phyloP scores from a whole-genome alignment of 2,113 vertebrate genomes.

The Gnathonemus longibarbis region DNA sequence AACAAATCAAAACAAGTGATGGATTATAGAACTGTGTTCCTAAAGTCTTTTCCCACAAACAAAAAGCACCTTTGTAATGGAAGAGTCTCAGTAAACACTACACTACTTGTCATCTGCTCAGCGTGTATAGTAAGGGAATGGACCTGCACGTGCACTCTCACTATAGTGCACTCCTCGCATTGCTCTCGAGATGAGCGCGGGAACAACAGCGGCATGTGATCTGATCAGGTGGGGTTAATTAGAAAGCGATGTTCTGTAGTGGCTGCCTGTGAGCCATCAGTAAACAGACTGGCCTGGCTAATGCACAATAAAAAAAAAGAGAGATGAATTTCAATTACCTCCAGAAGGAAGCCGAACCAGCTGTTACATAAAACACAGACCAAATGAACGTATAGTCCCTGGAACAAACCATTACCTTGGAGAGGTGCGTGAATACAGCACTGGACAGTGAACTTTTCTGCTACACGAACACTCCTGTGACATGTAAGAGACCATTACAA shows the following conservation, averaged over 20 bases:
- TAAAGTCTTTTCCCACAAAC: constrained; percentile 24
- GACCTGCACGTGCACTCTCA: constrained; percentile 52
- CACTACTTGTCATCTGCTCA: constrained; percentile 69
- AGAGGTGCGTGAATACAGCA: not conserved
- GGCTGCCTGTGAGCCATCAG: constrained; percentile 61
- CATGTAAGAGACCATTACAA: not conserved
- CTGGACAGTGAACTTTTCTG: not conserved
- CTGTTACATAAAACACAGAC: not conserved
- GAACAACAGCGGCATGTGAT: constrained; percentile 59
- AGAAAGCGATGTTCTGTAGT: constrained; percentile 67
- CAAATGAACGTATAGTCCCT: not conserved
- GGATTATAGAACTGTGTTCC: constrained; percentile 57
- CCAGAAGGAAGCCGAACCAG: constrained; percentile 24
- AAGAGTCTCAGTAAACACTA: constrained; percentile 60
- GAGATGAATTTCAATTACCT: constrained; percentile 71
- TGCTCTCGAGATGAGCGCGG: constrained; percentile 58
- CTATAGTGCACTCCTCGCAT: constrained; percentile 52
- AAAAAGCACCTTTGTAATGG: constrained; percentile 49
- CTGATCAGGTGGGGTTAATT: constrained; percentile 75
- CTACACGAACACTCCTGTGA: not conserved
- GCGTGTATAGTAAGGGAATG: constrained; percentile 65
- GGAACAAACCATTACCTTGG: not conserved
- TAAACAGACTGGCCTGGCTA: constrained; percentile 66
- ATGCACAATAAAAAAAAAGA: constrained; percentile 49
- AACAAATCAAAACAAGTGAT: constrained; percentile 53